phyloP scores from a whole-genome alignment of 2,797 vertebrate species.

The Tarsius wallacei region DNA sequence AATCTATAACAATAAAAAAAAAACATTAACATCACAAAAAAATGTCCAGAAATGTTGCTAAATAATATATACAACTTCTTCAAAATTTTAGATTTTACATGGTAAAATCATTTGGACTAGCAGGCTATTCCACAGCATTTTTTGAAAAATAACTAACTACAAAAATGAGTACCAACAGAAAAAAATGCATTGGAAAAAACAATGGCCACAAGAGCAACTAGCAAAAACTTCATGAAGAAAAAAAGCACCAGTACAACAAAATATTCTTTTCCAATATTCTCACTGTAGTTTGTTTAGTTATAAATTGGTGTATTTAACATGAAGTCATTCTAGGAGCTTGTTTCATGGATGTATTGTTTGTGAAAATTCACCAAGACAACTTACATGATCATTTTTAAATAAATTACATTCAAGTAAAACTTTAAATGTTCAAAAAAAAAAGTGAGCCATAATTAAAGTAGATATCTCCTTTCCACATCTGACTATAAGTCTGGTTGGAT shows the following conservation, averaged over 20 bases:
- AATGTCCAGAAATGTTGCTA: constrained; percentile 20
- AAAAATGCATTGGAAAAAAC: not conserved
- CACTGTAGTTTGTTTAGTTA: not conserved
- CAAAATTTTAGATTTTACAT: constrained; percentile 7
- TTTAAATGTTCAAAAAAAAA: not conserved
- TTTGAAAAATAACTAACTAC: not conserved
- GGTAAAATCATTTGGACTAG: constrained; percentile 40
- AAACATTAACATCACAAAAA: not conserved
- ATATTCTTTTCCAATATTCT: not conserved
- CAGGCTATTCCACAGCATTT: not conserved
- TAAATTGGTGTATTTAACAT: not conserved
- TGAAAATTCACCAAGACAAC: not conserved
- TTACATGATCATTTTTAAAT: not conserved
- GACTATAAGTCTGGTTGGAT: no score
- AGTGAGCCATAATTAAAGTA: not conserved
- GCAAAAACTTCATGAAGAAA: not conserved
- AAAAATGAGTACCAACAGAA: not conserved
- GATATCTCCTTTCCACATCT: not conserved
- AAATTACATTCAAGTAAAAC: not conserved
- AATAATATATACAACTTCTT: constrained; percentile 37
- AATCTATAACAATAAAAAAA: constrained; percentile 16
- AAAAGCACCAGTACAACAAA: not conserved
- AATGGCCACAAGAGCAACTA: not conserved
- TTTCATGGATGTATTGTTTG: not conserved
- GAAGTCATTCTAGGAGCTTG: not conserved